Conservation (phyloP, 2,888 invertebrate species). For the Limnephilus auricula region DNA sequence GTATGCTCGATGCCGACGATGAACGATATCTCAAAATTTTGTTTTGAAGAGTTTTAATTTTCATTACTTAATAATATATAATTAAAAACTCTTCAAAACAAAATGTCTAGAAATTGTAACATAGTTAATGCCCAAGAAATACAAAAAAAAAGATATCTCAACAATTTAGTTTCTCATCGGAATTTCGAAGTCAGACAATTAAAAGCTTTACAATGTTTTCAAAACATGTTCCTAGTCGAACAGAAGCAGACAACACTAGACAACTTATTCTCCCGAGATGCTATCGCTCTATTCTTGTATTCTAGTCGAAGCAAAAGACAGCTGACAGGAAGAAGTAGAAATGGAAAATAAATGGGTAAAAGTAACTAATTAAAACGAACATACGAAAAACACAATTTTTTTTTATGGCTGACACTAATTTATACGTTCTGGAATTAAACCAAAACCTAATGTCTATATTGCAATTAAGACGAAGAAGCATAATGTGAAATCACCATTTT, state of each 20-base stretch:
- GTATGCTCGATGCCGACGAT: too few species aligned
- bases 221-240: not conserved
- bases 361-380: not conserved
- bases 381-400: not conserved
- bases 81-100: too few species aligned
- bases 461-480: too few species aligned
- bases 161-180: not conserved
- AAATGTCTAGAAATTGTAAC: too few species aligned
- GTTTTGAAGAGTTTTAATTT: too few species aligned
- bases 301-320: constrained; percentile 4
- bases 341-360: not conserved
- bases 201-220: constrained; percentile 26
- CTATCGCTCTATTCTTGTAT: constrained; percentile 6
- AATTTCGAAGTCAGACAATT: not conserved
- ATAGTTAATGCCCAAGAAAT: too few species aligned
- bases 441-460: not conserved
- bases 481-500: too few species aligned
- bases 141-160: too few species aligned
- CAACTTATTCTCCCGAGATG: not conserved
- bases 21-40: not conserved
- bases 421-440: not conserved
- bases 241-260: constrained; percentile 19
- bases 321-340: constrained; percentile 26
- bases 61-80: too few species aligned
- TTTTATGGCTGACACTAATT: not conserved